Evolutionary conservation across 2,888 invertebrate species (phyloP), one percentile per base, ranked within the genome.

Genomic region (Entomobrya multifasciata): DNA sequence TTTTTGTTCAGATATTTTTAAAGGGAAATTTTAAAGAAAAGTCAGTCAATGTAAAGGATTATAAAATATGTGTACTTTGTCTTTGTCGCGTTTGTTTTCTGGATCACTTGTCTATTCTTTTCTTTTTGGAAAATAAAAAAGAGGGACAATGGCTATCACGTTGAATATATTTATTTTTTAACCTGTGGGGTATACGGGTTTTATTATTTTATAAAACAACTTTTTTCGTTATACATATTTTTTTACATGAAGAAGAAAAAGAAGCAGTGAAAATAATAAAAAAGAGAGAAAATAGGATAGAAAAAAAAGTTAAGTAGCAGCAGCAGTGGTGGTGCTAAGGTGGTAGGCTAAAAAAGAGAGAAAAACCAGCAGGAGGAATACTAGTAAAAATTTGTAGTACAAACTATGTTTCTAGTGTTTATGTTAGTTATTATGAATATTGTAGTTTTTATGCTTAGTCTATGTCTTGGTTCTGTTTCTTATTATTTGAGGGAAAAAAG

Each of bases 121-220:
- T 55, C 36, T 36, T 41, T 72, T 13, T 65, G 22, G n/a, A 49
- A 49, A 74, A 74, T 62, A 74, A n/a, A 25, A 25, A 65, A 74
- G 62, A 74, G 82, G 82, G 82, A 82, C 82, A 82, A 74, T 30
- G 74, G 82, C 82, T 82, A 82, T 82, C 74, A 82, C 74, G 72
- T 82, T 11, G 57, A 4, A 36, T 6, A 36, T 36, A n/a, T 36
- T 36, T 36, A 8, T 36, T 36, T 36, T 6, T 36, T n/a, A n/a
- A 57, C 57, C 44, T 55, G 41, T 20, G 36, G 30, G 76, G 76
- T 76, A 76, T 8, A 36, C 5, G 36, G 36, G 4, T 36, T 36
- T 41, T 57, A 52, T 70, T 44, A 30, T 25, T 36, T 36, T 36
- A 36, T 27, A 60, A 17, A 30, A 65, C 76, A 72, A 49, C 49